phyloP scores from a whole-genome alignment of 1,140 invertebrate genomes.

The Lasaia peninsularis region DNA sequence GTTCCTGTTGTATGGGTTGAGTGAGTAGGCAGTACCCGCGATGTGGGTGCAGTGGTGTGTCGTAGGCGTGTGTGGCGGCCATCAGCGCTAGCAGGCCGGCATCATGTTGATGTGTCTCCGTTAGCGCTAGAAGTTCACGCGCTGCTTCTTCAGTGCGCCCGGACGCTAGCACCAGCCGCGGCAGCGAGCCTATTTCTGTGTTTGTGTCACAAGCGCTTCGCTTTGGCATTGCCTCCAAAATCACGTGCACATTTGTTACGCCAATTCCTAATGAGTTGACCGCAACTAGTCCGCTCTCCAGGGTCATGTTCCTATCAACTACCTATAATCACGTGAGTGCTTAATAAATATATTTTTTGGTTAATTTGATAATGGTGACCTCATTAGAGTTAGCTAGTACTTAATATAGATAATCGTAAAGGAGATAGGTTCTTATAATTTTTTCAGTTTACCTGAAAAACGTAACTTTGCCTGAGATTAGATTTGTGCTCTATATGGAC shows the following conservation, averaged over 20 bases:
- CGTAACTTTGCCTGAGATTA: no score
- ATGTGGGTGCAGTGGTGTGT: not conserved
- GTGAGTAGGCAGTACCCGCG: not conserved
- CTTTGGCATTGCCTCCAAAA: constrained; percentile 82
- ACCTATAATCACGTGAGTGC: not conserved
- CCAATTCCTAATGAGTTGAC: constrained; percentile 99
- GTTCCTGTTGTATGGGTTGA: not conserved
- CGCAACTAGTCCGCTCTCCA: constrained; percentile 91
- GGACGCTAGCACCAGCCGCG: constrained; percentile 82
- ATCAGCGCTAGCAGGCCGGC: not conserved
- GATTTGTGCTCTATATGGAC: no score
- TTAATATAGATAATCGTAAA: no score
- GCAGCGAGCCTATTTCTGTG: constrained; percentile 66
- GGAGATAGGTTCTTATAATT: no score
- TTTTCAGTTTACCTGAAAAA: no score
- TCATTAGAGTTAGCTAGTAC: no score
- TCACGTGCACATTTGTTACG: constrained; percentile 95
- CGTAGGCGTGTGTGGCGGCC: not conserved
- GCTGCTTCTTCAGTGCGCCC: not conserved
- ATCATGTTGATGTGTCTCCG: not conserved
- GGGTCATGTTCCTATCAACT: constrained; percentile 80
- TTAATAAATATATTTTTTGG: not conserved
- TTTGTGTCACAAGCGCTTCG: constrained; percentile 63
- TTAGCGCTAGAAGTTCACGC: not conserved
- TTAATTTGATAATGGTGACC: not conserved